Evolutionary conservation across 2,888 invertebrate species (phyloP), one percentile per base, ranked within the genome.

Genomic region (Belgica antarctica): DNA sequence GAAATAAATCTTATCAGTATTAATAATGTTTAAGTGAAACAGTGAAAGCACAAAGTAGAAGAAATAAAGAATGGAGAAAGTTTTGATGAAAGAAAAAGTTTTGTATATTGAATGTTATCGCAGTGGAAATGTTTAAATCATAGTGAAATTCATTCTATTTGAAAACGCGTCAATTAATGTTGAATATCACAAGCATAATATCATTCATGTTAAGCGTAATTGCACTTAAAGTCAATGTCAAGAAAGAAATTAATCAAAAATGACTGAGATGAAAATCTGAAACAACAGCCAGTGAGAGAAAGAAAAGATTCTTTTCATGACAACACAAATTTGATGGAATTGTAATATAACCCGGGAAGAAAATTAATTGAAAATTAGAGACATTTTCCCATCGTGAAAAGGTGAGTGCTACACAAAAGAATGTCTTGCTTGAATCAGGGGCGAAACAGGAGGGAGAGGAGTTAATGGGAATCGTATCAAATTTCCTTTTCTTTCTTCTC

Each of bases 321-420:
- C n/a, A n/a, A n/a, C n/a, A n/a, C n/a, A n/a, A n/a, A n/a, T 31
- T 31, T 31, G 52, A 52, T 52, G 52, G 19, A 52, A 52, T 22
- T 52, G 17, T 41, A n/a, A n/a, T n/a, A n/a, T n/a, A n/a, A n/a
- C n/a, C n/a, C n/a, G n/a, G n/a, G 41, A 41, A 41, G 41, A n/a
- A 15, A 41, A 3, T 41, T 41, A 41, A 41, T 41, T 41, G 41
- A 15, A 41, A n/a, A 41, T 41, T 41, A 41, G 41, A 41, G 15
- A 41, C 41, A n/a, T 41, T 41, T 41, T n/a, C 10, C 15, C 41
- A n/a, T n/a, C 41, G 41, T 15, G 15, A 41, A 2, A 34, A 41
- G 41, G 41, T n/a, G 15, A 41, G 41, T n/a, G n/a, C n/a, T n/a
- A n/a, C n/a, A n/a, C n/a, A n/a, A n/a, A n/a, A n/a, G n/a, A n/a